phyloP scores from a whole-genome alignment of 2,113 vertebrate species.

The Poecile atricapillus region DNA sequence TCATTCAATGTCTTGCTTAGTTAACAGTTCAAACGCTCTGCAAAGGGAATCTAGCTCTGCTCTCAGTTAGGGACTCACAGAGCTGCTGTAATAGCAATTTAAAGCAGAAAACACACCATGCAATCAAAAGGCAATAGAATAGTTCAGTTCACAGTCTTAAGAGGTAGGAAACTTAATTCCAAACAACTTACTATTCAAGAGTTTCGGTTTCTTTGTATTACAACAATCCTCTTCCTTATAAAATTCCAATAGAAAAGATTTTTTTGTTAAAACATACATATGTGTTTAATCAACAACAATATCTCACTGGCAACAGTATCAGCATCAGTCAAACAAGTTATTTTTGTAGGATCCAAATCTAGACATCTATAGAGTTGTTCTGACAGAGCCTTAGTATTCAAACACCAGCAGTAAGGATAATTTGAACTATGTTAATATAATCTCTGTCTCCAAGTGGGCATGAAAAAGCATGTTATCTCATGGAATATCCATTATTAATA shows the following conservation, averaged over 20 bases:
- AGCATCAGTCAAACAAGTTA: neutral
- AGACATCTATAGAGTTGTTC: neutral
- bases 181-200: neutral
- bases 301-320: neutral
- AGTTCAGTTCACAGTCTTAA: neutral
- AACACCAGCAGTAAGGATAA: neutral
- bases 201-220: neutral
- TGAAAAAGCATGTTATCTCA: neutral
- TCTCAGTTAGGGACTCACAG: neutral
- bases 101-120: neutral
- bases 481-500: neutral
- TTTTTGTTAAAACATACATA: neutral
- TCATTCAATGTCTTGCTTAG: neutral
- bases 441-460: neutral
- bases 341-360: neutral
- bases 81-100: neutral
- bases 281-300: neutral
- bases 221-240: neutral
- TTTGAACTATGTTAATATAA: neutral
- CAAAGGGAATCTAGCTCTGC: neutral
- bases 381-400: neutral
- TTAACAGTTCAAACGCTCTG: neutral
- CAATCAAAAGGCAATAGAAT: constrained; percentile 4
- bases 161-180: neutral
- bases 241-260: neutral